Evolutionary conservation across 2,888 invertebrate genomes (phyloP), one percentile per base, ranked within the genome.

Genomic region (Amphipoea oculea): DNA sequence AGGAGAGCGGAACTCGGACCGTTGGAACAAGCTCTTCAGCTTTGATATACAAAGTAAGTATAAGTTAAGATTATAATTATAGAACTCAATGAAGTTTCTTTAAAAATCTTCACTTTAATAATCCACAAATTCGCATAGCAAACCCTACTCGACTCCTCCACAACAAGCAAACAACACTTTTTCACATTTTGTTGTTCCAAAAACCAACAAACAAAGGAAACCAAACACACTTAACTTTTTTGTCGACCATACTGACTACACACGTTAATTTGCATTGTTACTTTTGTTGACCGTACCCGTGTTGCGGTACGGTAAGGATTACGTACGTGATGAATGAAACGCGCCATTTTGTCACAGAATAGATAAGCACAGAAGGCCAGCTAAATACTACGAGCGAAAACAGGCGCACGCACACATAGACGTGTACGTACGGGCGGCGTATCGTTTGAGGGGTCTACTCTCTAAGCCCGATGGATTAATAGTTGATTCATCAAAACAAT

Each of bases 241-340:
- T 81, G 81, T 70, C 6, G 29, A 71, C 79, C 40, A 57, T 81
- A 79, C 81, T 63, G 78, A 71, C 73, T 78, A 76, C 78, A 79
- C 71, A 84, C 70, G 79, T 82, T 88, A 82, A 87, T 88, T 89
- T 86, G 80, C 78, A 77, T 85, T 86, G 83, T 86, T 83, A 85
- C 82, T 85, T 87, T 86, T 85, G 84, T 74, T 79, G 89, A 88
- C 89, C 83, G 86, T 87, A 89, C 86, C 83, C 80, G 36, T 85
- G 88, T 88, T 88, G 90, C 86, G 89, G 90, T 86, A 74, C 62
- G 76, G 87, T 89, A 80, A 86, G 92, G 92, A 91, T 92, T 92
- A 92, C 90, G 79, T 75, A 12, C 84, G 87, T 92, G 92, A 92
- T 91, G 89, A 91, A 92, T 92, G 92, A 92, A 90, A 88, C 80